phyloP scores from a whole-genome alignment of 2,888 invertebrate genomes.

The Mactromeris polynyma region DNA sequence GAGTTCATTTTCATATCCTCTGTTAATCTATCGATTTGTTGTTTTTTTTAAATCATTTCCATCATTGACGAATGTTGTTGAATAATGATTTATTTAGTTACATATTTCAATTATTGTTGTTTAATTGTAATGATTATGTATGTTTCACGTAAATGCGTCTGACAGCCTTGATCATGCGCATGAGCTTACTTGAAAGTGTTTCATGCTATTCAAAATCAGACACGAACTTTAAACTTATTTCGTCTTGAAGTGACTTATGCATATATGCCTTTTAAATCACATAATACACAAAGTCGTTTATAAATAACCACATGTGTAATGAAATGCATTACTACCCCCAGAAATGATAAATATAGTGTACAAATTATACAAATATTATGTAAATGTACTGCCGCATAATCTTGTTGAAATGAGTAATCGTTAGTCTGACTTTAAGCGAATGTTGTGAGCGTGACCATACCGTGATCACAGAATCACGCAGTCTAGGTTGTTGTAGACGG shows the following conservation, averaged over 20 bases:
- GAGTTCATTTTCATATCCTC: not conserved
- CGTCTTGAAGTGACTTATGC: too few relatives aligned
- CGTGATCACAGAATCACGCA: too few relatives aligned
- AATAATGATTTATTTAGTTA: not conserved
- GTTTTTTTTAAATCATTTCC: not conserved
- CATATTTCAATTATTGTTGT: not conserved
- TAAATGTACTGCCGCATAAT: not conserved
- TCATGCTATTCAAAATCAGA: too few relatives aligned
- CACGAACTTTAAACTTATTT: too few relatives aligned
- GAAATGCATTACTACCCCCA: too few relatives aligned
- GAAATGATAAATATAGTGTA: too few relatives aligned
- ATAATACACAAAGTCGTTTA: not conserved
- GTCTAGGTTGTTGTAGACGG: not conserved
- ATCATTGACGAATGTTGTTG: not conserved
- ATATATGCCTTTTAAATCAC: too few relatives aligned
- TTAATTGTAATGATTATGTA: not conserved
- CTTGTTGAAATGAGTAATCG: not conserved
- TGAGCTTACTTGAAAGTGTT: not conserved
- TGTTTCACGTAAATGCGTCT: not conserved
- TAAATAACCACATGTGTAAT: not conserved
- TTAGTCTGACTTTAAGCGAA: not conserved
- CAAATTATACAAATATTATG: not conserved
- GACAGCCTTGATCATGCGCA: not conserved
- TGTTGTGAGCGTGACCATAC: not conserved
- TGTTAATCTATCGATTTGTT: not conserved